Base-by-base conservation (phyloP, 1,140 invertebrate species). In the Batillaria attramentaria region DNA sequence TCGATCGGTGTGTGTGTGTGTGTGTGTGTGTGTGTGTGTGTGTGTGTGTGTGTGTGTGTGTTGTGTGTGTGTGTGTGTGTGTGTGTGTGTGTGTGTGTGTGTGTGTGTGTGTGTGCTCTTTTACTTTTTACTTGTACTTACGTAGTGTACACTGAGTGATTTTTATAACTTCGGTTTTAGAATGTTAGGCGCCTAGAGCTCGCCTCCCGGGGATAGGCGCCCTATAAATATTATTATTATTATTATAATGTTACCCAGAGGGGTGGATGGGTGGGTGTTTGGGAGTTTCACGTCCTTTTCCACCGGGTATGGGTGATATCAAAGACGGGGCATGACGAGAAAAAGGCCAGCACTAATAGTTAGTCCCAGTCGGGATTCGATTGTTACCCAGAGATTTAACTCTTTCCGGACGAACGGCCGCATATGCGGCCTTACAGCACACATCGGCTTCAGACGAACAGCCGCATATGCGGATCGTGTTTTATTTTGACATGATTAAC, bases 1-100 rank as follows among this genome's bases (percentile, higher is more conserved):
- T 79, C 28, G 3, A 42, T 72, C 24, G 72, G 28, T 50, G 37
- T 68, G 35, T 31, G 35, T 42, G 37, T 69, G 60, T 37, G 39
- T 54, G 16, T 70, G 54, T 57, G 46, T 57, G 43, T 57, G 3
- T 60, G 42, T 75, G 46, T 50, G 46, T 50, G 46, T 50, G 46
- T 50, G 46, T 50, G 46, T 13, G 24, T 50, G 24, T 50, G 24
- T 10, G 46, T 10, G 46, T 13, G 46, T 10, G 10, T 50, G 24
- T 13, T 10, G 46, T 50, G 10, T 50, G 46, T 24, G 24, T 50
- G 46, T 50, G 46, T 50, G 10, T 50, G 46, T 50, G 10, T 24
- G 24, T 50, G 46, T 50, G 46, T 50, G 24, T 50, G 46, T 24
- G 24, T 24, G 46, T 50, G 46, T 50, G 46, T 50, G 46, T 50